Evolutionary conservation across 2,888 invertebrate species (phyloP).

Genomic region (Melolontha melolontha): DNA sequence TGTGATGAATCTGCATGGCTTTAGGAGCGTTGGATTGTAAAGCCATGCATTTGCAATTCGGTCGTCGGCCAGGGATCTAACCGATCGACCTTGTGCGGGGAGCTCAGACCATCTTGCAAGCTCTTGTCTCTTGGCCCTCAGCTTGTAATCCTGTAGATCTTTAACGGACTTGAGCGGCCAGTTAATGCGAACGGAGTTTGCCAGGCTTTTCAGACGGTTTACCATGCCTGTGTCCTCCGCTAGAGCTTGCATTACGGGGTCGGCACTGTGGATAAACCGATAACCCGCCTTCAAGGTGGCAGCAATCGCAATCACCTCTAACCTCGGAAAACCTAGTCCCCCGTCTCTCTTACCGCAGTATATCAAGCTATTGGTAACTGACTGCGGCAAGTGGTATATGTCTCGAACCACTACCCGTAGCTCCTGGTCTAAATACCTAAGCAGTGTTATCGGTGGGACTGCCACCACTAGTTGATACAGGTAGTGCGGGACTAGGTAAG

Average conservation of each 20-base stretch:
- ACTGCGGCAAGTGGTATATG: conserved; percentile 54
- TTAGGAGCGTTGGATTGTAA: conserved; percentile 49
- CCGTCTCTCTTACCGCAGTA: conserved; percentile 55
- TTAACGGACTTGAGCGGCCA: conserved; percentile 47
- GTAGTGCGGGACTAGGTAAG: conserved; percentile 60
- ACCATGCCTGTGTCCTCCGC: conserved; percentile 48
- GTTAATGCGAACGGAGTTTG: conserved; percentile 44
- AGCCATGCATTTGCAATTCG: conserved; percentile 53
- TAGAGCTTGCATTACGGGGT: conserved; percentile 53
- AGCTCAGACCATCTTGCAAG: too few relatives aligned
- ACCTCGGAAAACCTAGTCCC: conserved; percentile 55
- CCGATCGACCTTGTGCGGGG: too few relatives aligned
- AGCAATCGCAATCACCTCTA: conserved; percentile 50
- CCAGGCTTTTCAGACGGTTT: conserved; percentile 49
- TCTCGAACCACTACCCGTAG: conserved; percentile 51
- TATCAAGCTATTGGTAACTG: conserved; percentile 50
- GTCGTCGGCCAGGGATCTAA: too few relatives aligned
- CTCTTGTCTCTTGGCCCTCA: conserved; percentile 45
- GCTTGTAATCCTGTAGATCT: conserved; percentile 41
- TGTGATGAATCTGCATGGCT: conserved; percentile 53
- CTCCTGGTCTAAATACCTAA: conserved; percentile 52
- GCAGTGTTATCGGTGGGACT: conserved; percentile 43
- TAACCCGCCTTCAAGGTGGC: conserved; percentile 40
- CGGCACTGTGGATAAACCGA: conserved; percentile 43
- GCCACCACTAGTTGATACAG: conserved; percentile 59